Evolutionary conservation across 2,113 vertebrate genomes (phyloP).

Genomic region (Eclectus roratus): DNA sequence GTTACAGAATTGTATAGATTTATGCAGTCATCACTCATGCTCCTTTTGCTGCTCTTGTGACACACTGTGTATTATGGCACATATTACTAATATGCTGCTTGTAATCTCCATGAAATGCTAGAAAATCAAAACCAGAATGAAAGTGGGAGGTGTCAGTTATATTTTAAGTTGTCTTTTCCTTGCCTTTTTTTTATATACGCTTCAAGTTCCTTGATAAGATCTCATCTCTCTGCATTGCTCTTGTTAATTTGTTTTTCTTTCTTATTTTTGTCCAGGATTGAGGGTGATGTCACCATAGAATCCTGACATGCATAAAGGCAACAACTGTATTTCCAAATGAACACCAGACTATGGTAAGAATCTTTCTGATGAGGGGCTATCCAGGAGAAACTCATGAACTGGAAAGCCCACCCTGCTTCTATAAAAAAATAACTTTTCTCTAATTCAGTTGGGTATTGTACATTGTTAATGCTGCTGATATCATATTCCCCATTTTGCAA

Average conservation of each 20-base stretch:
- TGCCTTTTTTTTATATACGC: neutral
- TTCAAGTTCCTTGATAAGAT: neutral
- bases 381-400: neutral
- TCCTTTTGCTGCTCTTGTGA: neutral
- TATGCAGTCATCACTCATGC: neutral
- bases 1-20: neutral
- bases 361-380: too few relatives aligned
- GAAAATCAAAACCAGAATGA: neutral
- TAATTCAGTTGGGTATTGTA: accelerated
- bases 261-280: neutral
- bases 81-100: neutral
- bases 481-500: neutral
- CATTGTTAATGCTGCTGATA: neutral
- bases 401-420: neutral
- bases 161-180: neutral
- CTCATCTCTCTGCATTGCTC: neutral
- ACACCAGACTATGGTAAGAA: neutral
- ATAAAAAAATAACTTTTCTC: neutral
- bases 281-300: neutral
- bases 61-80: neutral
- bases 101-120: neutral
- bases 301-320: neutral
- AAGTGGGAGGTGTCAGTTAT: neutral
- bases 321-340: neutral
- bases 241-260: neutral